Evolutionary conservation across 2,888 invertebrate genomes (phyloP).

Genomic region (Priocnemis perturbator): DNA sequence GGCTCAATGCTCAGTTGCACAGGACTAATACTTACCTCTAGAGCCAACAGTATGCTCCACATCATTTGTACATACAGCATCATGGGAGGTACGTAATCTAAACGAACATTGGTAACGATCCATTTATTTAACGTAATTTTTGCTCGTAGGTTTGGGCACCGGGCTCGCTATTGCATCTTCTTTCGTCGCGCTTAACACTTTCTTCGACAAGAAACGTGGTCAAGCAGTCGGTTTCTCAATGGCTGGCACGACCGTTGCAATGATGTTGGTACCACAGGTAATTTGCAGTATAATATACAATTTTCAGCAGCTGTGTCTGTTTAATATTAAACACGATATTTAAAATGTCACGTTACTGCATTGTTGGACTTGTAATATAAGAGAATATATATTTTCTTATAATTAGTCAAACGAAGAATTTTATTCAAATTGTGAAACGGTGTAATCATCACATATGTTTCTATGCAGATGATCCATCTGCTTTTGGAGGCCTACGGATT

Average conservation of each 20-base stretch:
- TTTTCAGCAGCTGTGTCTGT: no score
- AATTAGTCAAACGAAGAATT: no score
- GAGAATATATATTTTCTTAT: no score
- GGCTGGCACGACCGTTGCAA: conserved; percentile 87
- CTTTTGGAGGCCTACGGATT: conserved; percentile 58
- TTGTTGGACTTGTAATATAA: no score
- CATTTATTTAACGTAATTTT: not conserved
- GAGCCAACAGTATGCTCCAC: conserved; percentile 70
- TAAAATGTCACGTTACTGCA: no score
- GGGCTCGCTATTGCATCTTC: conserved; percentile 86
- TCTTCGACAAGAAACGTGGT: conserved; percentile 85
- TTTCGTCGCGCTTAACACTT: conserved; percentile 87
- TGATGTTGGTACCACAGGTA: conserved; percentile 87
- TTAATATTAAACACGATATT: no score
- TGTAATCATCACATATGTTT: not conserved
- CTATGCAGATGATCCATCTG: conserved; percentile 53
- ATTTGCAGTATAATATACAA: not conserved
- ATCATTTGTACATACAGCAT: conserved; percentile 73
- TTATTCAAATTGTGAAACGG: no score
- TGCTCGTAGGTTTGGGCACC: conserved; percentile 82
- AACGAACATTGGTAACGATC: not conserved
- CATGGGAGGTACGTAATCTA: conserved; percentile 70
- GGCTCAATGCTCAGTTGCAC: conserved; percentile 72
- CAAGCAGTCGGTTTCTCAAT: conserved; percentile 88
- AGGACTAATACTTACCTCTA: conserved; percentile 74